A percentile compares a stretch with the other conserved stretches of the same genome.
Conservation (phyloP, 2,797 vertebrate genomes). For the Enteromius anoplus region DNA sequence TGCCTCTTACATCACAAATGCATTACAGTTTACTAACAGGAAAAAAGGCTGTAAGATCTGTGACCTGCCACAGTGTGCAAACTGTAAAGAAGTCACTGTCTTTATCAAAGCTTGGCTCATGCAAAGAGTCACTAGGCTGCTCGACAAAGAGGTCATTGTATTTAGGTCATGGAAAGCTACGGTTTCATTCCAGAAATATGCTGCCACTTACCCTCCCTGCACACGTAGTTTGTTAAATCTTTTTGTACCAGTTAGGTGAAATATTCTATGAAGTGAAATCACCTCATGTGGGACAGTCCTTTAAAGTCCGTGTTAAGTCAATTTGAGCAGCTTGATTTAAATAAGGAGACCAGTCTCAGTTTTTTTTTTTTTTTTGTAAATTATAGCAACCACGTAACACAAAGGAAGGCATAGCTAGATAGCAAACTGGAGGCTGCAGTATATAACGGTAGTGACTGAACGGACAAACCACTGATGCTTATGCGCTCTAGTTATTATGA, state of each 20-base stretch:
- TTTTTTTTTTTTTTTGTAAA: no score
- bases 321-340: no score
- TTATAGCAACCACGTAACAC: no score
- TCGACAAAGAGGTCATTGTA: slow-evolving; percentile 48
- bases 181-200: slow-evolving; percentile 53
- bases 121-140: neutral
- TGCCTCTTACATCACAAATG: neutral
- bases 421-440: no score
- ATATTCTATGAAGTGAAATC: neutral
- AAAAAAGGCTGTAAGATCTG: neutral
- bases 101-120: slow-evolving; percentile 1
- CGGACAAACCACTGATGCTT: no score
- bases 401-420: no score
- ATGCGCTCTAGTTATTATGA: no score
- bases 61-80: neutral
- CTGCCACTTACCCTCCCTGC: slow-evolving; percentile 3
- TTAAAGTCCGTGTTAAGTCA: no score
- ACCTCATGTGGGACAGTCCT: no score
- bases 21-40: neutral
- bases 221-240: neutral
- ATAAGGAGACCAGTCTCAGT: no score
- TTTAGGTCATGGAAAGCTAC: slow-evolving; percentile 48
- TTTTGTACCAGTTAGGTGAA: neutral
- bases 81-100: neutral
- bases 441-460: no score